A percentile compares a stretch with the other conserved stretches of the same genome.
Evolutionary conservation across 2,888 invertebrate species (phyloP).

Genomic region (Marronus borbonicus): DNA sequence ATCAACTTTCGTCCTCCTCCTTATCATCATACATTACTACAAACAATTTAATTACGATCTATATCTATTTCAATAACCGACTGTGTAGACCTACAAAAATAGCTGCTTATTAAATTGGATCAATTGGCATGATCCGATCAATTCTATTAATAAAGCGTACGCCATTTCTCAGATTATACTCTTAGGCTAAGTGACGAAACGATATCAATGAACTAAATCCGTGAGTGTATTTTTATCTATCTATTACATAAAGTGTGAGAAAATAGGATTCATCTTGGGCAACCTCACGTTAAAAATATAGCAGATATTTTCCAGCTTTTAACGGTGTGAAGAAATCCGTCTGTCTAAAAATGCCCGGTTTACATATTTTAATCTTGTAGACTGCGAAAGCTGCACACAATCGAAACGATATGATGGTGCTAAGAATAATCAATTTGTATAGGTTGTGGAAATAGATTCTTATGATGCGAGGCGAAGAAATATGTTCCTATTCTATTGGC

Average conservation of each 20-base stretch:
- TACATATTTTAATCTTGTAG: too few relatives aligned
- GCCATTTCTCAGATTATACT: background rate
- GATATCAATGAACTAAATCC: conserved; percentile 36
- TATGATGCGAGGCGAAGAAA: too few relatives aligned
- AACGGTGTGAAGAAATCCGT: background rate
- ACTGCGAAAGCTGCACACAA: conserved; percentile 1
- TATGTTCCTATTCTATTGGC: too few relatives aligned
- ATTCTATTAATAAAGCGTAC: background rate
- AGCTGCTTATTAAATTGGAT: too few relatives aligned
- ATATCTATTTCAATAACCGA: too few relatives aligned
- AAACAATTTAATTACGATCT: too few relatives aligned
- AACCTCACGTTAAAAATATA: conserved; percentile 32
- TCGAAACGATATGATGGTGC: background rate
- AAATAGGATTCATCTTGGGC: conserved; percentile 23
- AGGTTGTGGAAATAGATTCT: too few relatives aligned
- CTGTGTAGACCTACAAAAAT: too few relatives aligned
- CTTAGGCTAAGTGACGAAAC: too few relatives aligned
- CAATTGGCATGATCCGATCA: too few relatives aligned
- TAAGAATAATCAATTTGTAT: conserved; percentile 7
- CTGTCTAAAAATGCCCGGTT: background rate
- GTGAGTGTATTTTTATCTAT: conserved; percentile 15
- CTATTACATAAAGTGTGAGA: conserved; percentile 24
- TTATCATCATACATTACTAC: too few relatives aligned
- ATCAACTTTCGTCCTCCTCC: too few relatives aligned
- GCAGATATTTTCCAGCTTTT: conserved; percentile 15